Conservation (phyloP, 2,113 vertebrate genomes). For the Gallinago media region DNA sequence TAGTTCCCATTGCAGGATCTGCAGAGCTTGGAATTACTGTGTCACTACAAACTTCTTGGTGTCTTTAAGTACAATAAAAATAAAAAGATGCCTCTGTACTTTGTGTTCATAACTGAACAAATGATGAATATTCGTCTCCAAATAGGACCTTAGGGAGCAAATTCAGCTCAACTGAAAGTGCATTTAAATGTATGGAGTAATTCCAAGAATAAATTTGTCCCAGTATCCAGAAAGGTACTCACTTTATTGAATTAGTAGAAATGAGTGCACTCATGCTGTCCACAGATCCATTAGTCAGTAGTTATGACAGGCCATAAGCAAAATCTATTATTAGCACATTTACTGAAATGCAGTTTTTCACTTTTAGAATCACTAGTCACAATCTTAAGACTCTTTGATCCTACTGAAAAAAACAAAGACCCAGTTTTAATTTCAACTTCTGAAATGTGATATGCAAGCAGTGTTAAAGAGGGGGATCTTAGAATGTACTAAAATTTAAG, state of each 20-base stretch:
- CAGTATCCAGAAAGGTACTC: constrained; percentile 5
- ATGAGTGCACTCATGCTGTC: background rate
- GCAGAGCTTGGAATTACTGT: background rate
- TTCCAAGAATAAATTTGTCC: constrained; percentile 34
- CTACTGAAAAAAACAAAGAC: background rate
- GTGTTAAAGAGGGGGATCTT: background rate
- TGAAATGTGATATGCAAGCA: background rate
- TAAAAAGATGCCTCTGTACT: background rate
- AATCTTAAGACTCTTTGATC: background rate
- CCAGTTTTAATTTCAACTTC: background rate
- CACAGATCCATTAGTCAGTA: constrained; percentile 27
- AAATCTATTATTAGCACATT: constrained; percentile 27
- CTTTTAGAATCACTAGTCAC: background rate
- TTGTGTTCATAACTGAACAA: background rate
- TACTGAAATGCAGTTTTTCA: constrained; percentile 27
- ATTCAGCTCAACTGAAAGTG: constrained; percentile 5
- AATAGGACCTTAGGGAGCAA: background rate
- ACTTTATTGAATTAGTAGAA: constrained; percentile 36
- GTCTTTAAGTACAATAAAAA: background rate
- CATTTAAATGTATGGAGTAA: constrained; percentile 13
- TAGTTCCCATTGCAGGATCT: background rate
- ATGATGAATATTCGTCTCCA: background rate
- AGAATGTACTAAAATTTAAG: background rate
- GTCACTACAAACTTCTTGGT: background rate
- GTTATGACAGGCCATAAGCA: constrained; percentile 13